A percentile compares a stretch with the other conserved stretches of the same genome.
Conservation (phyloP, 2,113 vertebrate species). For the Chitala chitala region DNA sequence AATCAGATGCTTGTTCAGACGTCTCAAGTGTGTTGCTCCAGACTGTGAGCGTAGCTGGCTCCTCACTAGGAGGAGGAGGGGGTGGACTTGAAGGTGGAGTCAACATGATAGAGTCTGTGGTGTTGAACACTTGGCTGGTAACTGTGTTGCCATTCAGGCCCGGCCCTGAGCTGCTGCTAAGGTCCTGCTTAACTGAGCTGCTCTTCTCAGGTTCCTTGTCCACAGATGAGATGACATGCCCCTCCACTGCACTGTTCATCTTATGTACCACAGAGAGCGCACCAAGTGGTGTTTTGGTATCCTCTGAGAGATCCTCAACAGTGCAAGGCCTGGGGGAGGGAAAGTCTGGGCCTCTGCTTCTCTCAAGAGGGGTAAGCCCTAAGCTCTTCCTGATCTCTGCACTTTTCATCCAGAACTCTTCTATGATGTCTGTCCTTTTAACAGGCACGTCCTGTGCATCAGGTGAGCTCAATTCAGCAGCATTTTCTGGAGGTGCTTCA, state of each 20-base stretch:
- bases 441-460: conserved; percentile 63
- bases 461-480: conserved; percentile 39
- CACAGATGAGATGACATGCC: conserved; percentile 67
- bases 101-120: conserved; percentile 86
- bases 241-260: conserved; percentile 70
- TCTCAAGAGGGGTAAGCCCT: conserved; percentile 77
- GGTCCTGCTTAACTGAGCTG: conserved; percentile 65
- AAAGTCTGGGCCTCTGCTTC: conserved; percentile 60
- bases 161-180: conserved; percentile 84
- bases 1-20: conserved; percentile 16
- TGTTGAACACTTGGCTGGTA: conserved; percentile 78
- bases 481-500: conserved; percentile 51
- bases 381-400: conserved; percentile 90
- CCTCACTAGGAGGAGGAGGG: conserved; percentile 80
- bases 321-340: conserved; percentile 56
- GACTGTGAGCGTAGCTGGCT: conserved; percentile 72
- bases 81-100: conserved; percentile 94
- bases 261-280: conserved; percentile 66
- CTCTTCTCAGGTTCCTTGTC: conserved; percentile 63
- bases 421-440: conserved; percentile 80
- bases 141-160: conserved; percentile 81
- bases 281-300: conserved; percentile 54
- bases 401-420: conserved; percentile 95
- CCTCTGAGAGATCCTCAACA: conserved; percentile 51
- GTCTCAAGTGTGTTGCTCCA: conserved; percentile 63